Evolutionary conservation across 2,888 invertebrate genomes (phyloP).

Genomic region (Helicoverpa assulta): DNA sequence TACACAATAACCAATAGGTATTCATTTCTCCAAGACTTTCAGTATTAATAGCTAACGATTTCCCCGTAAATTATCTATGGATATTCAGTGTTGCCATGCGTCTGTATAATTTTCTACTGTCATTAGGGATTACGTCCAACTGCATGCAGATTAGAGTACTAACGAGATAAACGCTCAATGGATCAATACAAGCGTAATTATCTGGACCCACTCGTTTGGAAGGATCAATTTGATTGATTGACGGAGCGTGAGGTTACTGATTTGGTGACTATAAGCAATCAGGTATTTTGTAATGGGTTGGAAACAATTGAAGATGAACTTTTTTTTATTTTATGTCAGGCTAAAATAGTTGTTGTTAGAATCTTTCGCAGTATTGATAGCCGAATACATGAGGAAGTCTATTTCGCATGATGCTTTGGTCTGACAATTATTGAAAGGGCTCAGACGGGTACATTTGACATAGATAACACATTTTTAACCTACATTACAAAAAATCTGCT

Average conservation of each 20-base stretch:
- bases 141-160: conserved; percentile 6
- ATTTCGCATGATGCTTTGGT: too few relatives aligned
- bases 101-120: background rate
- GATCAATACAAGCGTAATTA: conserved; percentile 27
- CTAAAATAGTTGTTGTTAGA: too few relatives aligned
- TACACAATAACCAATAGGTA: background rate
- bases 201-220: conserved; percentile 23
- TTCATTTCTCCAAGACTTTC: background rate
- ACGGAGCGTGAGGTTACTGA: conserved; percentile 10
- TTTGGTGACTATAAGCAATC: conserved; percentile 12
- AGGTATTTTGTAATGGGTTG: background rate
- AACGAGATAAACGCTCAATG: conserved; percentile 18
- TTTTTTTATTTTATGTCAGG: too few relatives aligned
- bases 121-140: background rate
- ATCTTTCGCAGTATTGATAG: too few relatives aligned
- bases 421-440: too few relatives aligned
- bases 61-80: background rate
- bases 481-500: too few relatives aligned
- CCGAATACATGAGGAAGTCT: too few relatives aligned
- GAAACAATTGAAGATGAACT: too few relatives aligned
- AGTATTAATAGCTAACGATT: background rate
- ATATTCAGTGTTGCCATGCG: background rate
- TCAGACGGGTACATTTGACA: too few relatives aligned
- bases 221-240: conserved; percentile 36
- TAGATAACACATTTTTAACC: too few relatives aligned